phyloP scores from a whole-genome alignment of 2,113 vertebrate genomes.

The Procavia capensis region DNA sequence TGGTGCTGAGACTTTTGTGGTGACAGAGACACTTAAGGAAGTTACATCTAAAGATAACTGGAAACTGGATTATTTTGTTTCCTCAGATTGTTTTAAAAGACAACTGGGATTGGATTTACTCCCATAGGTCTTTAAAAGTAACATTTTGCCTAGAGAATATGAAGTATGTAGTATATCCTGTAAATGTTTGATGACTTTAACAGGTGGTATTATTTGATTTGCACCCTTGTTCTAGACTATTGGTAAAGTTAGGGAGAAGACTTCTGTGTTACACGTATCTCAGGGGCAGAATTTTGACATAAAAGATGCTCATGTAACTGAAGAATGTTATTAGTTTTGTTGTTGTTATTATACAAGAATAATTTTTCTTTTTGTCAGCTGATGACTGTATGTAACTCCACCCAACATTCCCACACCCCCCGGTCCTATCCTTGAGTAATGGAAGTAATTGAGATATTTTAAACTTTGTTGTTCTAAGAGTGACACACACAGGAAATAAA shows the following conservation, averaged over 20 bases:
- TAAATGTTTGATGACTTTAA: slow-evolving; percentile 67
- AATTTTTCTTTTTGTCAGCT: slow-evolving; percentile 38
- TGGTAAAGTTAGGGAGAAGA: not conserved
- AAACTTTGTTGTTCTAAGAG: not conserved
- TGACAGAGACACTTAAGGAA: not conserved
- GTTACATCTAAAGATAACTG: not conserved
- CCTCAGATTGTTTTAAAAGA: slow-evolving; percentile 18
- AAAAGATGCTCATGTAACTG: not conserved
- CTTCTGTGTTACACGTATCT: not conserved
- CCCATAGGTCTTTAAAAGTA: not conserved
- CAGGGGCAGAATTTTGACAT: not conserved
- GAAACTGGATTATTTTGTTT: not conserved
- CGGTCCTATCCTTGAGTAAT: not conserved
- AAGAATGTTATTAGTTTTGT: slow-evolving; percentile 27
- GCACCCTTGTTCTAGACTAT: slow-evolving; percentile 2
- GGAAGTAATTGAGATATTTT: slow-evolving; percentile 30
- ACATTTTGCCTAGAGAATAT: not conserved
- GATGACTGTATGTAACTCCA: slow-evolving; percentile 16
- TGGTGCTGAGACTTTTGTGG: not conserved
- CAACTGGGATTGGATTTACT: not conserved
- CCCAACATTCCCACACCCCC: slow-evolving; percentile 3
- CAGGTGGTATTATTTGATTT: slow-evolving; percentile 67
- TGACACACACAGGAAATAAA: slow-evolving; percentile 3
- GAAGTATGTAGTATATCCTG: not conserved
- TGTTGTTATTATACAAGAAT: not conserved